Percentiles rank a stretch among this genome's conserved stretches.
Evolutionary conservation across 1,140 invertebrate species (phyloP).

Genomic region (Agraylea sexmaculata): DNA sequence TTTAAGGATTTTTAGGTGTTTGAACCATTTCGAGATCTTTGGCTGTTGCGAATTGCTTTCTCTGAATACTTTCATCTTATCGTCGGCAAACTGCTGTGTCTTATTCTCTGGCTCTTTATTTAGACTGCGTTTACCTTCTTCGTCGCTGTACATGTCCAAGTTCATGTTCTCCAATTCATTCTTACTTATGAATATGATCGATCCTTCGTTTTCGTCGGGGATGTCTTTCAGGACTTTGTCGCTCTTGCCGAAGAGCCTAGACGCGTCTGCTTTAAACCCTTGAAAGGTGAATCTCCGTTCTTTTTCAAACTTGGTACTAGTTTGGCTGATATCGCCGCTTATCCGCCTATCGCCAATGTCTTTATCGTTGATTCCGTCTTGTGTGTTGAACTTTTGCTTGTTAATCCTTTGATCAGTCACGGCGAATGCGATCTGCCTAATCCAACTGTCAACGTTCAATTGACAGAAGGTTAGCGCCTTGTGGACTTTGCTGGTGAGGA

Average conservation of each 20-base stretch:
- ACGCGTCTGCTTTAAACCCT: conserved; percentile 39
- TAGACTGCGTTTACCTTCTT: conserved; percentile 30
- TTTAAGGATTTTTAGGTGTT: conserved; percentile 38
- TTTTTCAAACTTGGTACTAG: conserved; percentile 35
- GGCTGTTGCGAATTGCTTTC: conserved; percentile 34
- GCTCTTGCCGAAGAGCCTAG: conserved; percentile 38
- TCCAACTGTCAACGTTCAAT: conserved; percentile 44
- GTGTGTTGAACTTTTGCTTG: conserved; percentile 24
- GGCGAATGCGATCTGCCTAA: conserved; percentile 41
- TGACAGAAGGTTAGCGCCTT: conserved; percentile 50
- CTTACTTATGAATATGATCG: conserved; percentile 49
- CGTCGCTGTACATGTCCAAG: conserved; percentile 39
- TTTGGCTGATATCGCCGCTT: conserved; percentile 31
- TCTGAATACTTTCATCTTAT: conserved; percentile 46
- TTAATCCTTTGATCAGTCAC: conserved; percentile 31
- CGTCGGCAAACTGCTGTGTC: conserved; percentile 32
- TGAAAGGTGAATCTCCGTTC: conserved; percentile 40
- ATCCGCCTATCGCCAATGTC: conserved; percentile 32
- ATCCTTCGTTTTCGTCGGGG: conserved; percentile 47
- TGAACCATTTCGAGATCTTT: conserved; percentile 47
- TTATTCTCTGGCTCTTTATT: conserved; percentile 22
- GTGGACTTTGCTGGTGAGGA: conserved; percentile 45
- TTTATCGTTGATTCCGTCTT: conserved; percentile 34
- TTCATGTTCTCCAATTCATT: conserved; percentile 46
- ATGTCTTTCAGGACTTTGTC: conserved; percentile 43